A percentile compares a stretch with the other conserved stretches of the same genome.
Conservation (phyloP, 2,888 invertebrate species). For the Deilephila porcellus region DNA sequence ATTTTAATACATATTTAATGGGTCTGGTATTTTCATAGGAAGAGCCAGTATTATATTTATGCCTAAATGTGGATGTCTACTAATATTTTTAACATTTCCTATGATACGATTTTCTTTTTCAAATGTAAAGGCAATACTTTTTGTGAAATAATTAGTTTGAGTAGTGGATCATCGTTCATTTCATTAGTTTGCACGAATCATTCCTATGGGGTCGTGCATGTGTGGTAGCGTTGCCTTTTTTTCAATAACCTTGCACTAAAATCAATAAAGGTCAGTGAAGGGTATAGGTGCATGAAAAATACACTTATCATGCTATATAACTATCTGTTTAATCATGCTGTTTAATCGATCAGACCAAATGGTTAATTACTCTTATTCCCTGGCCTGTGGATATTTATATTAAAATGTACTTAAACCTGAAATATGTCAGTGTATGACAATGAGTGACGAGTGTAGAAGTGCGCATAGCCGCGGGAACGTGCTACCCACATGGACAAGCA, state of each 20-base stretch:
- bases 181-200: constrained; percentile 87
- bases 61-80: constrained; percentile 7
- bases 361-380: too few relatives aligned
- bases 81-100: constrained; percentile 15
- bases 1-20: constrained; percentile 20
- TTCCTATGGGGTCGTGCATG: constrained; percentile 78
- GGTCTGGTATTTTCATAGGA: constrained; percentile 12
- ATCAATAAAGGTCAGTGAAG: constrained; percentile 25
- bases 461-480: background rate
- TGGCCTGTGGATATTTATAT: background rate
- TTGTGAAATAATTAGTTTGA: constrained; percentile 54
- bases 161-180: constrained; percentile 69
- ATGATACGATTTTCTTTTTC: background rate
- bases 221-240: constrained; percentile 34
- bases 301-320: background rate
- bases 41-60: constrained; percentile 10
- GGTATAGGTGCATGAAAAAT: constrained; percentile 9
- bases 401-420: background rate
- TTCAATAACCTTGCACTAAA: constrained; percentile 26
- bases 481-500: constrained; percentile 45
- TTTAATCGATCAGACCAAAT: background rate
- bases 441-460: background rate
- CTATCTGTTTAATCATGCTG: background rate
- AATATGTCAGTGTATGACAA: background rate
- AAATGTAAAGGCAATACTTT: constrained; percentile 52